These are phyloP conservation scores for Sparus aurata DNA, from an alignment of 2,797 vertebrate genomes.

Conservation along the genomic window DNA sequence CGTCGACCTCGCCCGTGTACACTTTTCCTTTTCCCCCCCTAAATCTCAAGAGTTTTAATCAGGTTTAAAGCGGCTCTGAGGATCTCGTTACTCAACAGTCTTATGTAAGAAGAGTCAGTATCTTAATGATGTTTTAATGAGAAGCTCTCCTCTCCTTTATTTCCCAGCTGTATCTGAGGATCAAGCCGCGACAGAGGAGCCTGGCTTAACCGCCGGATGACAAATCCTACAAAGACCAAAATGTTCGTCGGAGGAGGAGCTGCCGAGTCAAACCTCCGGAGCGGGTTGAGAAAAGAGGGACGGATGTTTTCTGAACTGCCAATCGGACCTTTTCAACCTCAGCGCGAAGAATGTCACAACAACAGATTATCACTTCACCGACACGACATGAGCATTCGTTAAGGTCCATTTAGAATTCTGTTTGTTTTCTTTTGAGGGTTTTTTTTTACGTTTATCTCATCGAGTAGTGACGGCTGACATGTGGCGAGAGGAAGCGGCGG, in stretches of 20 bases:
- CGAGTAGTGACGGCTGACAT: background rate
- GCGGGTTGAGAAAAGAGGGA: background rate
- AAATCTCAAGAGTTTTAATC: conserved; percentile 23
- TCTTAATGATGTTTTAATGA: conserved; percentile 33
- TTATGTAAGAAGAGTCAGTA: conserved; percentile 4
- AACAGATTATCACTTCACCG: background rate
- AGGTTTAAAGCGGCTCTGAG: conserved; percentile 13
- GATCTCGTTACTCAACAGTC: conserved; percentile 45
- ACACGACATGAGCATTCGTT: too few species aligned
- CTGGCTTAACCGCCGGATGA: conserved; percentile 83
- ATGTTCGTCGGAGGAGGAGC: background rate
- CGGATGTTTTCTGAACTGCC: background rate
- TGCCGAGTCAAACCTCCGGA: background rate
- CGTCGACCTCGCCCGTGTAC: background rate
- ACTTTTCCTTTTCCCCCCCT: background rate
- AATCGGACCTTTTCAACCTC: conserved; percentile 4
- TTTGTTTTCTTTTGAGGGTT: background rate
- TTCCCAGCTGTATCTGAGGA: conserved; percentile 92
- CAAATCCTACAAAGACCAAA: background rate
- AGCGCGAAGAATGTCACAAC: conserved; percentile 43
- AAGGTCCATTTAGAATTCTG: background rate
- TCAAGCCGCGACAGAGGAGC: conserved; percentile 94
- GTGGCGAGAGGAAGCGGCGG: background rate
- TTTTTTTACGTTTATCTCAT: background rate
- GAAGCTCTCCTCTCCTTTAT: conserved; percentile 46